phyloP scores from a whole-genome alignment of 2,888 invertebrate species.

The Sicus ferrugineus region DNA sequence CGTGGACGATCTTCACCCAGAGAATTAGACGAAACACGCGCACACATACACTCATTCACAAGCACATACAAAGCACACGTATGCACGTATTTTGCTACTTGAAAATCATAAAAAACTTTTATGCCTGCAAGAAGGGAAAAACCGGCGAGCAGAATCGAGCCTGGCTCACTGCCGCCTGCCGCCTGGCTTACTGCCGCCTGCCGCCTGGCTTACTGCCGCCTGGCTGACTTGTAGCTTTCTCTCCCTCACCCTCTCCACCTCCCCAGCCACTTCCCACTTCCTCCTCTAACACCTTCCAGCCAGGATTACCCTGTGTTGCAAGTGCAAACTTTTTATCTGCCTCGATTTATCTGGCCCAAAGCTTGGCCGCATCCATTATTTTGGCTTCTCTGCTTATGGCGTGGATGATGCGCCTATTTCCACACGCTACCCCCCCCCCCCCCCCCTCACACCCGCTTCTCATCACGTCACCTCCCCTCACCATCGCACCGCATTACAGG shows the following conservation, averaged over 20 bases:
- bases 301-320: not conserved
- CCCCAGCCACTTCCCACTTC: not conserved
- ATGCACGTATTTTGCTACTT: too few species aligned
- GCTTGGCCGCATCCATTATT: slow-evolving; percentile 27
- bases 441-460: not conserved
- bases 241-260: not conserved
- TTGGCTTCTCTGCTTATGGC: slow-evolving; percentile 14
- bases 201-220: not conserved
- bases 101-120: slow-evolving; percentile 23
- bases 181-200: too few species aligned
- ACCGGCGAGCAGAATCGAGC: not conserved
- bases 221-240: not conserved
- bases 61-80: not conserved
- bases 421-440: not conserved
- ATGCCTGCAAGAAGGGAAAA: slow-evolving; percentile 24
- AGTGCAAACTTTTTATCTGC: slow-evolving; percentile 22
- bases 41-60: slow-evolving; percentile 4
- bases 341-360: slow-evolving; percentile 1
- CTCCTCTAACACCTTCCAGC: too few species aligned
- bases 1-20: slow-evolving; percentile 15
- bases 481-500: too few species aligned
- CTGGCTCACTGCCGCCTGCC: too few species aligned
- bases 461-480: not conserved
- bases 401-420: not conserved
- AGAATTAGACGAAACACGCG: not conserved